phyloP scores from a whole-genome alignment of 2,113 vertebrate species.

The Pygoscelis antarcticus region DNA sequence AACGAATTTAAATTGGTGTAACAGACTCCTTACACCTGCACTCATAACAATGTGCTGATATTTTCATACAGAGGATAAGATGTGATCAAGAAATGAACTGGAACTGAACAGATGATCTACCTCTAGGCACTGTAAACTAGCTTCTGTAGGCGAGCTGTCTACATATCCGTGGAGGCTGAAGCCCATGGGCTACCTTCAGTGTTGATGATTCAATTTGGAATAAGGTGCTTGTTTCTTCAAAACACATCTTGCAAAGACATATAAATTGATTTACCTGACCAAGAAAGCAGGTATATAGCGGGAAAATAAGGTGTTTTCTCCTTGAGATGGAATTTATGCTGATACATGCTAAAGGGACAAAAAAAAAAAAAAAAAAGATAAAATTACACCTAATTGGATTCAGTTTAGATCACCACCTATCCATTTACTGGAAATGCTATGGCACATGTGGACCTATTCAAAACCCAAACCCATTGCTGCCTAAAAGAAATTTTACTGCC shows the following conservation, averaged over 20 bases:
- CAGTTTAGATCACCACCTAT: background rate
- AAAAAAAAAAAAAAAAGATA: background rate
- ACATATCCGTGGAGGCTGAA: background rate
- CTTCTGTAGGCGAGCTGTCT: background rate
- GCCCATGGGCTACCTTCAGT: background rate
- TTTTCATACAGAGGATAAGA: background rate
- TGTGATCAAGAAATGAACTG: background rate
- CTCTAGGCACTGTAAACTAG: background rate
- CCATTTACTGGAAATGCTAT: background rate
- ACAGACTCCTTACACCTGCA: background rate
- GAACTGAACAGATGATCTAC: background rate
- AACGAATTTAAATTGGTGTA: background rate
- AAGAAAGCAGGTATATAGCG: background rate
- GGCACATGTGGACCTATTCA: background rate
- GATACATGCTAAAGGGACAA: background rate
- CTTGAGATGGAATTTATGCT: background rate
- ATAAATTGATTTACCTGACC: background rate
- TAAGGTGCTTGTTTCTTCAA: background rate
- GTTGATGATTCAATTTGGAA: background rate
- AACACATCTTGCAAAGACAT: background rate
- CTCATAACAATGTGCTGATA: fast-evolving
- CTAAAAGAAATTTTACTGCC: background rate
- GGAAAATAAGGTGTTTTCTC: background rate
- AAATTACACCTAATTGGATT: background rate
- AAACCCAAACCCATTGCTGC: background rate